Percentiles rank a stretch among this genome's conserved stretches.
phyloP scores from a whole-genome alignment of 2,888 invertebrate species.

The Rhagonycha lutea region DNA sequence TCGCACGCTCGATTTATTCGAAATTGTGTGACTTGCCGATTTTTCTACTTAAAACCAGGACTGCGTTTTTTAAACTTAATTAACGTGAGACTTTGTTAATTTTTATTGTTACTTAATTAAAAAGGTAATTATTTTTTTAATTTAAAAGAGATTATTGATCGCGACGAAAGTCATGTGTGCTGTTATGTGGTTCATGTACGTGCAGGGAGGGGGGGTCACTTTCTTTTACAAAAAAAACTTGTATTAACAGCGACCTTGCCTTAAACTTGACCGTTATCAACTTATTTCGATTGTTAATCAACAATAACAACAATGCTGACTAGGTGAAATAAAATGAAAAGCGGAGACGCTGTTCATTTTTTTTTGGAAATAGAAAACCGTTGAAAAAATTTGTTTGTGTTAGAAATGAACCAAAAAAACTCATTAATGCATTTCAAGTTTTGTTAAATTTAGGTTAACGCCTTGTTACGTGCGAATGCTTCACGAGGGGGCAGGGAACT shows the following conservation, averaged over 20 bases:
- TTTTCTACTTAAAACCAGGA: neutral
- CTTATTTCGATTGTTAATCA: neutral
- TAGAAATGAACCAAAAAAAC: neutral
- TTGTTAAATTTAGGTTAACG: neutral
- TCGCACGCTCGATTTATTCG: neutral
- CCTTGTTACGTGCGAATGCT: neutral
- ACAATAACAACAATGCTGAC: neutral
- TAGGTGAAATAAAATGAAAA: neutral
- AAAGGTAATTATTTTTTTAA: neutral
- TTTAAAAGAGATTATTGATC: neutral
- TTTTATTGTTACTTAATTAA: neutral
- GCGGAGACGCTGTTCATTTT: neutral
- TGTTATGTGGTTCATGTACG: neutral
- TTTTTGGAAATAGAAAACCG: neutral
- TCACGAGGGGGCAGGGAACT: neutral
- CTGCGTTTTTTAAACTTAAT: neutral
- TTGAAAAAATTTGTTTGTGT: neutral
- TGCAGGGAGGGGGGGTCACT: neutral
- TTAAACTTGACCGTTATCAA: neutral
- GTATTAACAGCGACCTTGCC: constrained; percentile 1
- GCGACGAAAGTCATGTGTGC: neutral
- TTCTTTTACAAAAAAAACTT: neutral
- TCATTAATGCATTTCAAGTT: neutral
- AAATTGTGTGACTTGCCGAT: constrained; percentile 2
- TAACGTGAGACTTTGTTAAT: neutral